Conservation (phyloP, 2,797 vertebrate species). For the Bufotes viridis region DNA sequence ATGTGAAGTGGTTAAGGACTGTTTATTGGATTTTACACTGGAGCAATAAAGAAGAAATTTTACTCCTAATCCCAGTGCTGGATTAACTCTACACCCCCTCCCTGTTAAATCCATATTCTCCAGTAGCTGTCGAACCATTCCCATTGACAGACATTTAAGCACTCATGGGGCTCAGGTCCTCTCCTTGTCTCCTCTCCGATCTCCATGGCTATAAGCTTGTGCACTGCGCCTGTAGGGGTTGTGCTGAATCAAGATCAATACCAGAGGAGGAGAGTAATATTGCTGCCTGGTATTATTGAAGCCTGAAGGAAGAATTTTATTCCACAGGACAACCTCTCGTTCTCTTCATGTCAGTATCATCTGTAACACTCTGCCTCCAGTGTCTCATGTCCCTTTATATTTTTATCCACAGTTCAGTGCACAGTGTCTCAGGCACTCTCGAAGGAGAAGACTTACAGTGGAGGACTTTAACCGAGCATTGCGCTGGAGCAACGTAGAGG, state of each 20-base stretch:
- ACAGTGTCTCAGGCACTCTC: constrained; percentile 92
- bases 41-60: too few species aligned
- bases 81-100: too few species aligned
- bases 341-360: background rate
- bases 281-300: background rate
- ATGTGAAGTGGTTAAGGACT: too few species aligned
- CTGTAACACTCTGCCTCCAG: background rate
- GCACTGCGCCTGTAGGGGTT: background rate
- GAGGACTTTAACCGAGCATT: constrained; percentile 93
- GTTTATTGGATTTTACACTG: too few species aligned
- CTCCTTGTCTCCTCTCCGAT: too few species aligned
- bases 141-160: too few species aligned
- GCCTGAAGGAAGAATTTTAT: background rate
- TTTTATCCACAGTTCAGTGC: constrained; percentile 83
- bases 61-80: too few species aligned
- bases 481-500: constrained; percentile 93
- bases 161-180: too few species aligned
- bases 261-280: background rate
- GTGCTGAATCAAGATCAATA: background rate
- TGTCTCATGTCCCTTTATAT: background rate
- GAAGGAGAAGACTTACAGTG: constrained; percentile 86
- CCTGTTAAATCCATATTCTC: too few species aligned
- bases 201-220: too few species aligned
- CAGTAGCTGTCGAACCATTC: too few species aligned
- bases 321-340: background rate